phyloP scores from a whole-genome alignment of 2,797 vertebrate genomes.

The Centropyge bicolor region DNA sequence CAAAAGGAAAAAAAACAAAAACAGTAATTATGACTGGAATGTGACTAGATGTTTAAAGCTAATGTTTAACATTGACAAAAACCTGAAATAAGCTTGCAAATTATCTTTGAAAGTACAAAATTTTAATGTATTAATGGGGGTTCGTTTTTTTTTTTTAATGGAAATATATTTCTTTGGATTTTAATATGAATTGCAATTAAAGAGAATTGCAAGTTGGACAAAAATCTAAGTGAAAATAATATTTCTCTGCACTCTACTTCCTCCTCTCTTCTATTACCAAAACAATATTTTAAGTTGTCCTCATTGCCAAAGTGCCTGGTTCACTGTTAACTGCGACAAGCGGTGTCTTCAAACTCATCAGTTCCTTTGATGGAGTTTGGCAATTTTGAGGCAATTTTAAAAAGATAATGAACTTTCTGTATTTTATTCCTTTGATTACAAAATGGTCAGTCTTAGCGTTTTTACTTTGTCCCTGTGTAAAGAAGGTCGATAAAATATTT shows the following conservation, averaged over 20 bases:
- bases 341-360: background rate
- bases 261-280: background rate
- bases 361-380: background rate
- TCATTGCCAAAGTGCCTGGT: background rate
- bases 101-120: background rate
- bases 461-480: background rate
- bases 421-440: background rate
- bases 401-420: background rate
- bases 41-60: background rate
- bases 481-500: background rate
- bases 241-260: background rate
- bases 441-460: background rate
- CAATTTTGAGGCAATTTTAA: background rate
- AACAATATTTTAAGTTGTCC: background rate
- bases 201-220: background rate
- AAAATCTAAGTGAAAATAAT: background rate
- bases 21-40: background rate
- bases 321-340: background rate
- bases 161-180: background rate
- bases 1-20: background rate
- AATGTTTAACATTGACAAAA: background rate
- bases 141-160: background rate
- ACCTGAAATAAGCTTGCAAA: background rate
- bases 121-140: background rate
- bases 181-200: background rate